These are phyloP conservation scores for Oncorhynchus keta DNA, from an alignment of 2,113 vertebrate species.

Conservation along the genomic window DNA sequence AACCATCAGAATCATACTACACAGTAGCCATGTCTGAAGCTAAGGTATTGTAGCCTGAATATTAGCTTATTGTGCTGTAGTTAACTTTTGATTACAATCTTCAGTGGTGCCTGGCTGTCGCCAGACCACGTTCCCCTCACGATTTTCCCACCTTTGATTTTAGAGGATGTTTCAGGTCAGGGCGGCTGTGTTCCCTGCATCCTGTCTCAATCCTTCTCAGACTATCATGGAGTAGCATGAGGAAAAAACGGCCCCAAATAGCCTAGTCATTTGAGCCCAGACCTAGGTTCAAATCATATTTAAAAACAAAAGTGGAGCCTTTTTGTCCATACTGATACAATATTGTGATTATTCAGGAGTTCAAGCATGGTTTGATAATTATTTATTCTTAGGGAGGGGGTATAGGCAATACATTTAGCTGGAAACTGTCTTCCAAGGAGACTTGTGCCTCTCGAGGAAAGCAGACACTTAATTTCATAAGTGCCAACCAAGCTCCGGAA, in stretches of 20 bases:
- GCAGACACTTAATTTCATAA: no score
- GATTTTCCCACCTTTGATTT: slow-evolving; percentile 26
- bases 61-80: neutral
- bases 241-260: neutral
- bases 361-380: no score
- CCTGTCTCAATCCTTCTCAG: slow-evolving; percentile 19
- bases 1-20: neutral
- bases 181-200: slow-evolving; percentile 18
- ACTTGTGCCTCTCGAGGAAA: no score
- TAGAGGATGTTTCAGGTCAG: slow-evolving; percentile 34
- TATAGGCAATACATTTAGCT: no score
- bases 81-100: neutral
- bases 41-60: neutral
- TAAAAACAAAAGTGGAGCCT: no score
- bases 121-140: slow-evolving; percentile 12
- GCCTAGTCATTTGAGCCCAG: neutral
- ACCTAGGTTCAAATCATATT: no score
- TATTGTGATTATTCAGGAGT: no score
- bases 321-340: no score
- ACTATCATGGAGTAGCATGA: neutral
- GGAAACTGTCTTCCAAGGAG: no score
- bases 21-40: neutral
- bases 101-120: slow-evolving; percentile 15
- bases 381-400: no score
- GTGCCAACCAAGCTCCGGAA: no score